These are phyloP conservation scores for Omphaloscelis lunosa DNA, from an alignment of 2,888 invertebrate species.

Conservation along the genomic window DNA sequence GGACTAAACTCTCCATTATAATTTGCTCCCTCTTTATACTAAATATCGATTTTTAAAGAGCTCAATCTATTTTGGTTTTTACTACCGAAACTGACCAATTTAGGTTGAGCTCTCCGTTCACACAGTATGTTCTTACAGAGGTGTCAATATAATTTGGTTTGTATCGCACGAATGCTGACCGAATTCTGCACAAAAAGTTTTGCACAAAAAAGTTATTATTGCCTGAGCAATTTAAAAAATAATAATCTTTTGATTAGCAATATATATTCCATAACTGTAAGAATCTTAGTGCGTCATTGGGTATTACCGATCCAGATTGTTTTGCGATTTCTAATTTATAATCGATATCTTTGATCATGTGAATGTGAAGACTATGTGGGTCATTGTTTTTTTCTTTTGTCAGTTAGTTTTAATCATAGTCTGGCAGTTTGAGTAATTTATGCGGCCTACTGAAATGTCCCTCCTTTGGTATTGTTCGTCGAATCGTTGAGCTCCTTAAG, in stretches of 20 bases:
- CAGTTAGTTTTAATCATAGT: too few species aligned
- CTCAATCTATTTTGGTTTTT: background rate
- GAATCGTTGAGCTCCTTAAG: too few species aligned
- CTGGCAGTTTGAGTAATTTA: too few species aligned
- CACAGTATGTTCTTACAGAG: background rate
- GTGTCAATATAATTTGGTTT: background rate
- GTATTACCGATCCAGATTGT: background rate
- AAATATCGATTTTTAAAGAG: background rate
- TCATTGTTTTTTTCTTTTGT: too few species aligned
- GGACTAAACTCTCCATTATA: background rate
- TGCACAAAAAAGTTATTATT: conserved; percentile 1
- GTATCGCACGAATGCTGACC: background rate
- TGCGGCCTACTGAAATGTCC: too few species aligned
- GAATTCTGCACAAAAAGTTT: background rate
- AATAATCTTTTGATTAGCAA: background rate
- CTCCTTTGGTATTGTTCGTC: too few species aligned
- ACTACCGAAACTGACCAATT: background rate
- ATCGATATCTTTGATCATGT: background rate
- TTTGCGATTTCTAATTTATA: background rate
- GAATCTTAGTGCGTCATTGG: conserved; percentile 1
- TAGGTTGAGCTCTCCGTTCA: background rate
- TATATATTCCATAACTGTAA: conserved; percentile 10
- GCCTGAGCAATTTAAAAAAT: conserved; percentile 2
- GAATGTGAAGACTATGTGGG: too few species aligned
- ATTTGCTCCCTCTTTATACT: background rate